These are phyloP conservation scores for Ophion obscuratus DNA, from an alignment of 2,888 invertebrate genomes.

Conservation along the genomic window DNA sequence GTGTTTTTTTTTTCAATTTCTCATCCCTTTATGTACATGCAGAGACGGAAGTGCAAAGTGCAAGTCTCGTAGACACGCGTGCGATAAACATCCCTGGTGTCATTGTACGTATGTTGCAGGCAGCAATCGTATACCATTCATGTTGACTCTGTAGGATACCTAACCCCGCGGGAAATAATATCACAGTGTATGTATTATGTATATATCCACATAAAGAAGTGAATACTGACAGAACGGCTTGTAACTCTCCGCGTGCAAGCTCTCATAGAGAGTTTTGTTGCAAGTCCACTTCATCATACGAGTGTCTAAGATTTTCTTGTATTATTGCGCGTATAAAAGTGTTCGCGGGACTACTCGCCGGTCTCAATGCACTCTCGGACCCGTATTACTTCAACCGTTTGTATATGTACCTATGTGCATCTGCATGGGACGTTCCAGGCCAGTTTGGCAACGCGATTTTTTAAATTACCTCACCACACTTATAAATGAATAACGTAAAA, in stretches of 20 bases:
- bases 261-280: conserved; percentile 53
- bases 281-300: conserved; percentile 61
- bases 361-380: conserved; percentile 37
- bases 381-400: conserved; percentile 38
- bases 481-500: no score
- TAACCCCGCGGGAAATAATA: conserved; percentile 26
- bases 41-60: conserved; percentile 50
- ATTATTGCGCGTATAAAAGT: conserved; percentile 59
- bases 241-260: conserved; percentile 54
- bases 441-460: neutral
- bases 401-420: neutral
- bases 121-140: conserved; percentile 9
- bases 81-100: conserved; percentile 54
- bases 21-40: conserved; percentile 6
- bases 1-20: conserved; percentile 40
- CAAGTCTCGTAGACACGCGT: conserved; percentile 15
- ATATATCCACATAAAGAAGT: conserved; percentile 25
- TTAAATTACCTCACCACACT: no score
- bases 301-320: conserved; percentile 59
- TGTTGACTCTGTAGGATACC: conserved; percentile 23
- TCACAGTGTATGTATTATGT: conserved; percentile 26
- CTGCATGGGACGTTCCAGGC: conserved; percentile 17
- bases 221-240: conserved; percentile 57
- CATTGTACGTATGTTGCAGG: conserved; percentile 16
- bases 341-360: conserved; percentile 34